Base-by-base conservation (phyloP, 2,113 vertebrate species). In the Cyphomyrus plagiostoma region DNA sequence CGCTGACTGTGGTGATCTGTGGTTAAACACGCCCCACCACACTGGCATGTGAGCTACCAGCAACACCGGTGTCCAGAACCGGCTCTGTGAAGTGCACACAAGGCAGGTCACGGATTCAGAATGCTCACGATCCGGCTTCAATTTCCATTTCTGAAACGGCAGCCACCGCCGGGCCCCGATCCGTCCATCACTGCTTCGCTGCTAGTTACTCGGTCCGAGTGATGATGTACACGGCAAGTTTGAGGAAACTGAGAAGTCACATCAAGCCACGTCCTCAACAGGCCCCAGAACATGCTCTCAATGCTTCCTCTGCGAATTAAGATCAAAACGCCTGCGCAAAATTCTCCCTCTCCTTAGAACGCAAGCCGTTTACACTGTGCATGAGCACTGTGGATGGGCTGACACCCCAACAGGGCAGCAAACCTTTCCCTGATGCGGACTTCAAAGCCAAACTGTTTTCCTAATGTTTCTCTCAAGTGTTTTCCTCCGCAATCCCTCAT, bases 1-100 rank as follows among this genome's bases (percentile, higher is more conserved):
- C 89, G 85, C 89, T 90, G 92, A 89, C 86, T 58, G 90, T 56
- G 50, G 50, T 70, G 52, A 87, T 89, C 89, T 88, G 82, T 90
- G 88, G 26, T 77, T 17, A 66, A 80, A 45, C 13, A 11, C 9
- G 62, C 23, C 45, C 30, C 39, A 17, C 62, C 9, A 10, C 4
- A 3, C 45, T 23, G 89, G 45, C 3, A 8, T 84, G 42, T 49
- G 56, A 48, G 45, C 21, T 49, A 17, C 50, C n/a, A 3, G 19
- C 88, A 13, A n/a, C 3, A 7, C 21, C 0, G 56, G 11, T 48
- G 46, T 17, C 15, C 23, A 1, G 53, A 15, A 58, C 9, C n/a
- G 11, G 50, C 35, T 19, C 30, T 56, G 50, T 52, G 30, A 52
- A 21, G 82, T 23, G 82, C 19, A 21, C 26, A 2, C n/a, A 35